Percentiles rank a stretch among this genome's conserved stretches.
Conservation (phyloP, 2,113 vertebrate genomes). For the Psittacus erithacus region DNA sequence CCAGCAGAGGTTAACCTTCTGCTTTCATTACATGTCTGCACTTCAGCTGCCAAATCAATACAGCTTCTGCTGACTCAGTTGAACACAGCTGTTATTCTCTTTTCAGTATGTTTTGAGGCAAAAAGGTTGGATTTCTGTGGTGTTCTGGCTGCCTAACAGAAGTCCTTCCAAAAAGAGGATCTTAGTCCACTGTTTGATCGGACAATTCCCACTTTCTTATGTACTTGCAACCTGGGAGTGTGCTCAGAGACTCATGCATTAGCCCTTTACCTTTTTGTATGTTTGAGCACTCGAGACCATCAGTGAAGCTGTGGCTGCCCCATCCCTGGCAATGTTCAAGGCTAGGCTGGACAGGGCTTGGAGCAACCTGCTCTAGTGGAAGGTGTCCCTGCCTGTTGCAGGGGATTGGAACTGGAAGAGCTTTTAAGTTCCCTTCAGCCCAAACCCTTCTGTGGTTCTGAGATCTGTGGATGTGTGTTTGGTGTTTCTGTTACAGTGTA, state of each 20-base stretch:
- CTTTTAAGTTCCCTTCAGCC: neutral
- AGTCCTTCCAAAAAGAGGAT: neutral
- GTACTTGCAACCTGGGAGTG: neutral
- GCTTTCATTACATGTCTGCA: rapidly evolving
- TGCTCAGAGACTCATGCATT: rapidly evolving
- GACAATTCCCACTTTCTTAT: rapidly evolving
- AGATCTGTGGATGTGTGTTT: neutral
- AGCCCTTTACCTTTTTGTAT: neutral
- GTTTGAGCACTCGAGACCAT: rapidly evolving
- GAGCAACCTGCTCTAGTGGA: neutral
- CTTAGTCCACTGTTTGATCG: neutral
- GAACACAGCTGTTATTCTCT: neutral
- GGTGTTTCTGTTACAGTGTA: neutral
- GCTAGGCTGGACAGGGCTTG: neutral
- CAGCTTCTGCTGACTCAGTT: rapidly evolving
- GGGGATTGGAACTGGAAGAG: neutral
- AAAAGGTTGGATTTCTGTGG: rapidly evolving
- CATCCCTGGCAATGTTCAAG: neutral
- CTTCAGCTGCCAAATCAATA: neutral
- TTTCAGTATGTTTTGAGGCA: neutral
- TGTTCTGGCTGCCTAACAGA: neutral
- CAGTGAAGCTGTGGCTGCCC: neutral
- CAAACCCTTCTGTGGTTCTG: neutral
- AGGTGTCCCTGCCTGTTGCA: neutral
- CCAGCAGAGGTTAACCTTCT: neutral